phyloP scores from a whole-genome alignment of 2,888 invertebrate genomes.

The Seladonia tumulorum region DNA sequence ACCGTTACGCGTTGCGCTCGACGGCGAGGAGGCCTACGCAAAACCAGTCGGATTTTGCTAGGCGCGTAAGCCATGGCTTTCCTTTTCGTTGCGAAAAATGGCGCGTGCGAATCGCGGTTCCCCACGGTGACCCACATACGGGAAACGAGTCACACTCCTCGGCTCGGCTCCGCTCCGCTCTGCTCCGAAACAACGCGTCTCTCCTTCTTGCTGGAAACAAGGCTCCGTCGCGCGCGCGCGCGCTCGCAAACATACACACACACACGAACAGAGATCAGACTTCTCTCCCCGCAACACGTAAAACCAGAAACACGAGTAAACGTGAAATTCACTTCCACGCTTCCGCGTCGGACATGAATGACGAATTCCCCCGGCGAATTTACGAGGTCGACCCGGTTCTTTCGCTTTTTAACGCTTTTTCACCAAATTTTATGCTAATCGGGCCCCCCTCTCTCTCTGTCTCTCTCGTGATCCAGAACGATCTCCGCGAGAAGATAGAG shows the following conservation, averaged over 20 bases:
- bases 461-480: too few species aligned
- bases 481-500: too few species aligned
- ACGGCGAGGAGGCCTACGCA: slow-evolving; percentile 73
- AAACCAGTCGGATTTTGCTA: slow-evolving; percentile 77
- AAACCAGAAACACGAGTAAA: slow-evolving; percentile 60
- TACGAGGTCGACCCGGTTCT: slow-evolving; percentile 24
- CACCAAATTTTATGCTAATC: not conserved
- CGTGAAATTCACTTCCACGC: slow-evolving; percentile 70
- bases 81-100: slow-evolving; percentile 84
- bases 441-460: too few species aligned
- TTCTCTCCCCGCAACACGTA: slow-evolving; percentile 42
- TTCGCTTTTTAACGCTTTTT: slow-evolving; percentile 24
- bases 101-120: slow-evolving; percentile 82
- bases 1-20: slow-evolving; percentile 82
- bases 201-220: slow-evolving; percentile 10
- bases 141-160: slow-evolving; percentile 55
- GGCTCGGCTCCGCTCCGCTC: not conserved
- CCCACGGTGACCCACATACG: slow-evolving; percentile 80
- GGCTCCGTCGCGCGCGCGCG: not conserved
- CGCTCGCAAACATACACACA: slow-evolving; percentile 21
- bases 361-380: not conserved
- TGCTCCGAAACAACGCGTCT: slow-evolving; percentile 14
- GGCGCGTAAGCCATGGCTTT: slow-evolving; percentile 80
- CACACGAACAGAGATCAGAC: not conserved
- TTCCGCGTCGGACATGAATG: slow-evolving; percentile 61